phyloP scores from a whole-genome alignment of 2,888 invertebrate species.

The Epinotia demarniana region DNA sequence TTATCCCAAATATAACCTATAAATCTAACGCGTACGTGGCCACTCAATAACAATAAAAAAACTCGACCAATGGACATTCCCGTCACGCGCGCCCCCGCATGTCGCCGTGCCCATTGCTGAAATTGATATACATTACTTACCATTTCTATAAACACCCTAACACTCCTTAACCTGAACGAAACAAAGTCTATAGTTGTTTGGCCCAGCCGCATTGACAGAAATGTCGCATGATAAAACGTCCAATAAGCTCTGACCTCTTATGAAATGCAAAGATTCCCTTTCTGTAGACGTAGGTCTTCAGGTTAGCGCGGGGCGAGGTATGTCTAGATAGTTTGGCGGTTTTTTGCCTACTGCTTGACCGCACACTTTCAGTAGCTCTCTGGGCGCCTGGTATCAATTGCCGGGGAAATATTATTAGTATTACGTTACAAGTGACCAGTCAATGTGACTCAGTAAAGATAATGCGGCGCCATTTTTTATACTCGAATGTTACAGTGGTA shows the following conservation, averaged over 20 bases:
- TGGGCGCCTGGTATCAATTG: slow-evolving; percentile 78
- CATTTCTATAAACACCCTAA: slow-evolving; percentile 49
- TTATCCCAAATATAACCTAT: slow-evolving; percentile 41
- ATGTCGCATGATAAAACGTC: slow-evolving; percentile 50
- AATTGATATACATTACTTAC: slow-evolving; percentile 78
- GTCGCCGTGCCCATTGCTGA: slow-evolving; percentile 78
- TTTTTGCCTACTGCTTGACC: slow-evolving; percentile 64
- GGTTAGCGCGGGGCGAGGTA: slow-evolving; percentile 42
- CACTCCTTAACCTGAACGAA: slow-evolving; percentile 50
- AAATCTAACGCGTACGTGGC: slow-evolving; percentile 59
- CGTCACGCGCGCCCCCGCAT: slow-evolving; percentile 74
- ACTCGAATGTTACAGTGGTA: neutral
- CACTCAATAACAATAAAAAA: slow-evolving; percentile 80
- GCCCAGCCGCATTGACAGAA: slow-evolving; percentile 28
- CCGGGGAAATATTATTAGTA: slow-evolving; percentile 73
- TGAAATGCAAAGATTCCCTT: slow-evolving; percentile 42
- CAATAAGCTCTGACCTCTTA: slow-evolving; percentile 59
- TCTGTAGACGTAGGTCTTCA: slow-evolving; percentile 43
- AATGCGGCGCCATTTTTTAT: slow-evolving; percentile 35
- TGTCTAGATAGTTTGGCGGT: slow-evolving; percentile 53
- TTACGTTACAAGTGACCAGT: slow-evolving; percentile 63
- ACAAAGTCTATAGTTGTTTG: slow-evolving; percentile 56
- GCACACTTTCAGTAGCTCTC: slow-evolving; percentile 67
- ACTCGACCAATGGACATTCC: slow-evolving; percentile 71
- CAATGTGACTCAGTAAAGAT: slow-evolving; percentile 59